Base-by-base conservation (phyloP, 2,113 vertebrate genomes). In the Pagrus major region DNA sequence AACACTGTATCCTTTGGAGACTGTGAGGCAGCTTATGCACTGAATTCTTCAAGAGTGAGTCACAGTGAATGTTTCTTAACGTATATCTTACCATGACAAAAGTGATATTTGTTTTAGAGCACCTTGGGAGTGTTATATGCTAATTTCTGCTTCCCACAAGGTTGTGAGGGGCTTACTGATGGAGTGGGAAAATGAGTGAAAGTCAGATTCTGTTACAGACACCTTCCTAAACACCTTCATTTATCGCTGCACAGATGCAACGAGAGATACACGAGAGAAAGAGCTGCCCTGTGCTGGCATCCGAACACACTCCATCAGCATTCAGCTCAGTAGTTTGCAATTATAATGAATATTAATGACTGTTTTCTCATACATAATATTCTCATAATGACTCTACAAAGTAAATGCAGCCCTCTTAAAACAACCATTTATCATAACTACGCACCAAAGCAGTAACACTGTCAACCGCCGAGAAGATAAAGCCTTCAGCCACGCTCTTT, bases 321-420 rank as follows among this genome's bases (percentile, higher is more conserved):
- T 93, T 93, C 92, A 93, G 88, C 91, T 87, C 84, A 87, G 89
- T 83, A 79, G 88, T 91, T 88, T 90, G 86, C 92, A 93, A 92
- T 93, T 92, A 93, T 93, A 94, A 94, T 94, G 93, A 93, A 94
- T 94, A 94, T 94, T 94, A 94, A 94, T 94, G 93, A 90, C 86
- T 94, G 93, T 93, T 93, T 94, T 93, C 91, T 94, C 92, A 91
- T 91, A 92, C 92, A 93, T 93, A 93, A 93, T 94, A 93, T 91
- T 93, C 90, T 89, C 92, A 91, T 94, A 91, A 94, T 93, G 93
- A 92, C 91, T 89, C 89, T 78, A 92, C 93, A 93, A 93, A 93
- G 93, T 93, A 93, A 93, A 94, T 83, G 89, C 91, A 89, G 92
- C 88, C 86, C 90, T 89, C 84, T 91, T 93, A 91, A 93, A 93